These are phyloP conservation scores for Eupithecia abbreviata DNA, from an alignment of 2,888 invertebrate species.

Conservation along the genomic window DNA sequence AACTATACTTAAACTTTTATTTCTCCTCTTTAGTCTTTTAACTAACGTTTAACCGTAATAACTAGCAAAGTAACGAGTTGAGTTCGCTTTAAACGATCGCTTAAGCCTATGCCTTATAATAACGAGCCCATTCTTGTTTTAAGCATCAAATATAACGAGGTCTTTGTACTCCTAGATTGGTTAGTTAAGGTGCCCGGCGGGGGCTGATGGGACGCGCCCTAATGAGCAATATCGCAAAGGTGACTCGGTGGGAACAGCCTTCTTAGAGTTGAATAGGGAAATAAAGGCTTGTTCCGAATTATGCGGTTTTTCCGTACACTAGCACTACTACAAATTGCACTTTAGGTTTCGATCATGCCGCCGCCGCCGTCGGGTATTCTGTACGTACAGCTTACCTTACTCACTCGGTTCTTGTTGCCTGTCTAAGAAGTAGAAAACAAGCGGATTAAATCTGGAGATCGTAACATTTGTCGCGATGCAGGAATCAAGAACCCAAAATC, in stretches of 20 bases:
- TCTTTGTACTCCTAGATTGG: constrained; percentile 20
- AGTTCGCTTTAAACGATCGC: not conserved
- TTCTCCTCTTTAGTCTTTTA: not conserved
- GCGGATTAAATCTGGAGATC: too few relatives aligned
- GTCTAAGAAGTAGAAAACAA: too few relatives aligned
- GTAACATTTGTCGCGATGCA: too few relatives aligned
- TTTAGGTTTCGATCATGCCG: not conserved
- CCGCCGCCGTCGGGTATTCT: too few relatives aligned
- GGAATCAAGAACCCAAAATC: not conserved
- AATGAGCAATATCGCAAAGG: constrained; percentile 7
- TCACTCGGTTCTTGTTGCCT: too few relatives aligned
- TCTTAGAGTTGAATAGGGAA: not conserved
- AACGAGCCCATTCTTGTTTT: constrained; percentile 20
- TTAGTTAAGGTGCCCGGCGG: constrained; percentile 5
- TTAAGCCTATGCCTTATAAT: constrained; percentile 3
- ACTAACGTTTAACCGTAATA: not conserved
- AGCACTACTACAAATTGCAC: not conserved
- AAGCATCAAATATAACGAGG: constrained; percentile 12
- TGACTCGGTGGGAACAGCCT: constrained; percentile 1
- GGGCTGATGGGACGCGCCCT: not conserved
- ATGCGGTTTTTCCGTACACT: not conserved
- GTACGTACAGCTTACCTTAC: too few relatives aligned
- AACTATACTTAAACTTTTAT: not conserved
- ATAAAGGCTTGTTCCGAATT: not conserved
- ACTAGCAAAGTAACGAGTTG: not conserved